Percentiles rank a stretch among this genome's conserved stretches.
These are phyloP conservation scores for Adelognathus sp. DNA, from an alignment of 2,888 invertebrate species.

Conservation along the genomic window DNA sequence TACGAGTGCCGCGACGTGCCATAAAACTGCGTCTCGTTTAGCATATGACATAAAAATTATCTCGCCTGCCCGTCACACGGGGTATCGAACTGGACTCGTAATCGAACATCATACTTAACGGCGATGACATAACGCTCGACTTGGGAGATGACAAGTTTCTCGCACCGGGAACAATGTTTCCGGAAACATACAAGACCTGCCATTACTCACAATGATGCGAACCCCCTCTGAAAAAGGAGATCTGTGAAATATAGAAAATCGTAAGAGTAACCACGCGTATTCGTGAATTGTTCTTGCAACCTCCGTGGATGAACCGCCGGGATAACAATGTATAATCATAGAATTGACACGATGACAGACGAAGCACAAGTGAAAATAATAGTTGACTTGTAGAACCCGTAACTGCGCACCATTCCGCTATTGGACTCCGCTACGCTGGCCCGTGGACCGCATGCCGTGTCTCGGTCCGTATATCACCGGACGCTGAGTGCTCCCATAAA, in stretches of 20 bases:
- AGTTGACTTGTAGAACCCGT: slow-evolving; percentile 48
- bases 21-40: slow-evolving; percentile 11
- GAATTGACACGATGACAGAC: slow-evolving; percentile 28
- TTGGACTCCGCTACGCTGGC: slow-evolving; percentile 32
- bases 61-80: slow-evolving; percentile 2
- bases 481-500: slow-evolving; percentile 74
- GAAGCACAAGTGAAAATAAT: slow-evolving; percentile 44
- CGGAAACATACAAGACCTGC: neutral
- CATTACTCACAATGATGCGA: neutral
- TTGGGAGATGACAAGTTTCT: neutral
- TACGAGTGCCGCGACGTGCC: slow-evolving; percentile 4
- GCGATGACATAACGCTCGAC: neutral
- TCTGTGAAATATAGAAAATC: neutral
- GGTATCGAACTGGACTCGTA: neutral
- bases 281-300: neutral
- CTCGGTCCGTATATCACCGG: slow-evolving; percentile 68
- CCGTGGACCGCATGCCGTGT: slow-evolving; percentile 58
- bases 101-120: neutral
- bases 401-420: slow-evolving; percentile 46
- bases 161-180: neutral
- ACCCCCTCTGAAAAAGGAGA: neutral
- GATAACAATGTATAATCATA: slow-evolving; percentile 36
- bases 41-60: slow-evolving; percentile 35
- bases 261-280: too few relatives aligned
- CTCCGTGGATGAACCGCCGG: neutral